Percentiles rank a stretch among this genome's conserved stretches.
Conservation (phyloP, 1,140 invertebrate genomes). For the Drosophila teissieri region DNA sequence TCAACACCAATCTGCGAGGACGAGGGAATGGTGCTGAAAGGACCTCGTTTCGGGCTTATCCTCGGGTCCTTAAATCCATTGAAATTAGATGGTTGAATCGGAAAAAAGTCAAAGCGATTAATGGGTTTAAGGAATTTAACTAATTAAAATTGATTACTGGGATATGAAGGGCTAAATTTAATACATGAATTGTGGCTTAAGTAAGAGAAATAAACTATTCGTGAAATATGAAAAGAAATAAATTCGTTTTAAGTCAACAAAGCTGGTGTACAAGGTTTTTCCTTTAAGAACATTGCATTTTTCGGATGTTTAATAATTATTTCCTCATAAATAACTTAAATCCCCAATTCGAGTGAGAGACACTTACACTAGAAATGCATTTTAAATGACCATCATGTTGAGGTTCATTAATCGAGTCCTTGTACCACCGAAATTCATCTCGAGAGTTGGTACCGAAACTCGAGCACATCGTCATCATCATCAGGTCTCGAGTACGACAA, state of each 20-base stretch:
- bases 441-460: constrained; percentile 34
- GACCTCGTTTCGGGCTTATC: constrained; percentile 23
- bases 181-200: too few relatives aligned
- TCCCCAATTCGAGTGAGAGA: not conserved
- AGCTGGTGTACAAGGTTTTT: too few relatives aligned
- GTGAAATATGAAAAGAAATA: too few relatives aligned
- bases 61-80: constrained; percentile 40
- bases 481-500: constrained; percentile 28
- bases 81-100: constrained; percentile 50
- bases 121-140: constrained; percentile 22
- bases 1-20: constrained; percentile 26
- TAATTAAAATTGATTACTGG: constrained; percentile 7
- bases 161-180: too few relatives aligned
- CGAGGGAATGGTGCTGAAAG: constrained; percentile 4
- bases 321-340: not conserved
- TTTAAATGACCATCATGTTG: constrained; percentile 26
- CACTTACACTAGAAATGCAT: constrained; percentile 1
- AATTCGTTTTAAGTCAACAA: too few relatives aligned
- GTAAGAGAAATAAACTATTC: too few relatives aligned
- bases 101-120: constrained; percentile 24
- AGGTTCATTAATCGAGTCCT: constrained; percentile 33
- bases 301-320: not conserved
- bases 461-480: constrained; percentile 49
- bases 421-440: constrained; percentile 19
- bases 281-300: too few relatives aligned